Evolutionary conservation across 1,140 invertebrate genomes (phyloP), one percentile per base, ranked within the genome.

Genomic region (Bombus breviceps): DNA sequence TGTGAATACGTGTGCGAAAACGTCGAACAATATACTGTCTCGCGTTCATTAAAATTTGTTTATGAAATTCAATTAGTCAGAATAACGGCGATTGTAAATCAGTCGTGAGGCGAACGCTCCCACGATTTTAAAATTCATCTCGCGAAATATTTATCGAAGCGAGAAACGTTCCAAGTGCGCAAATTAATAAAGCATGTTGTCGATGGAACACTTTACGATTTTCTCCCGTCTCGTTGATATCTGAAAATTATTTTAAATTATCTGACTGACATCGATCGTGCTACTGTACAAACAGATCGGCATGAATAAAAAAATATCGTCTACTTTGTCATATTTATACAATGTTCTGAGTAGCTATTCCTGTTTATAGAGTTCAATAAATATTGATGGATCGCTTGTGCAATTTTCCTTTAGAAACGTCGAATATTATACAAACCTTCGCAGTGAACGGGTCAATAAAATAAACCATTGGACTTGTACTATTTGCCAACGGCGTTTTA

Each of bases 111-210:
- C 73, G 22, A 15, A 25, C 4, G 12, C 32, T 6, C 0, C 5
- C 28, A 28, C 12, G 10, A 15, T 41, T 80, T 85, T 62, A 85
- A 72, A 79, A 85, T 53, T 13, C 68, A 57, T 47, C 53, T 37
- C 32, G 74, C 32, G 41, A 32, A 64, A 85, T 72, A 62, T 85
- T 73, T 80, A 72, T 80, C 57, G 47, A 37, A n/a, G 68, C 77
- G 68, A 53, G 43, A 85, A 73, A 47, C 53, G 76, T 28, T 39
- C 10, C 66, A 25, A 5, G 39, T 10, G 39, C 3, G 47, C n/a
- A 62, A 80, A 80, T 71, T 80, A 85, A 85, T 80, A 85, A 80
- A 80, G 68, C 68, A 32, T 25, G 72, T 75, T 28, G 71, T 47
- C 71, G 68, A 18, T 53, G n/a, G 25, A 66, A 43, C 25, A 18